Percentiles rank a stretch among this genome's conserved stretches.
Evolutionary conservation across 2,797 vertebrate genomes (phyloP).

Genomic region (Enteromius thamalakanensis): DNA sequence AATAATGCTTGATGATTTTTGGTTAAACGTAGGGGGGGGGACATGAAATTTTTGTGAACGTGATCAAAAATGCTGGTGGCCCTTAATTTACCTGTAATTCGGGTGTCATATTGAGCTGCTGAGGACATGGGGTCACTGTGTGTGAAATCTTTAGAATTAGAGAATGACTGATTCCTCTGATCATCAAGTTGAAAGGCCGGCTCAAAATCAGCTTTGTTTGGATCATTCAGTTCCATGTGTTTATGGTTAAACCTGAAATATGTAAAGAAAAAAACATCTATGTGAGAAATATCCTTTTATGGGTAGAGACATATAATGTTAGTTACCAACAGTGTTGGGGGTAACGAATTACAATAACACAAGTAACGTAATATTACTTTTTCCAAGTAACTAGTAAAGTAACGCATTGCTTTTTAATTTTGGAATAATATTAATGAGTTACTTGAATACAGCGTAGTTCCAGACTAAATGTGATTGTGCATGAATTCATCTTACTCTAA

Average conservation of each 20-base stretch:
- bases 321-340: too few relatives aligned
- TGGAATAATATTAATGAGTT: too few relatives aligned
- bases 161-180: constrained; percentile 46
- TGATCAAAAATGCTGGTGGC: background rate
- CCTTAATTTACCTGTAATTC: background rate
- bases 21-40: background rate
- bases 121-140: constrained; percentile 15
- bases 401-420: too few relatives aligned
- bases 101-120: background rate
- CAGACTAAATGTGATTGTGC: too few relatives aligned
- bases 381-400: too few relatives aligned
- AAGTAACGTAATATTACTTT: too few relatives aligned
- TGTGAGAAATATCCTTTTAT: background rate
- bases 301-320: background rate
- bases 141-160: constrained; percentile 33
- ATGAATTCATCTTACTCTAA: too few relatives aligned
- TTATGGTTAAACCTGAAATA: constrained; percentile 56
- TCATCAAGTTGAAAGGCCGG: constrained; percentile 36
- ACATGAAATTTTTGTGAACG: background rate
- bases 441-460: too few relatives aligned
- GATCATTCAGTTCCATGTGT: constrained; percentile 66
- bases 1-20: too few relatives aligned
- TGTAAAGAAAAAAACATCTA: background rate
- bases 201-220: constrained; percentile 61
- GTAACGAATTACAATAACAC: too few relatives aligned